Evolutionary conservation across 64 coral and sea anemone genomes (phyloP).

Genomic region (Acropora tenuis): DNA sequence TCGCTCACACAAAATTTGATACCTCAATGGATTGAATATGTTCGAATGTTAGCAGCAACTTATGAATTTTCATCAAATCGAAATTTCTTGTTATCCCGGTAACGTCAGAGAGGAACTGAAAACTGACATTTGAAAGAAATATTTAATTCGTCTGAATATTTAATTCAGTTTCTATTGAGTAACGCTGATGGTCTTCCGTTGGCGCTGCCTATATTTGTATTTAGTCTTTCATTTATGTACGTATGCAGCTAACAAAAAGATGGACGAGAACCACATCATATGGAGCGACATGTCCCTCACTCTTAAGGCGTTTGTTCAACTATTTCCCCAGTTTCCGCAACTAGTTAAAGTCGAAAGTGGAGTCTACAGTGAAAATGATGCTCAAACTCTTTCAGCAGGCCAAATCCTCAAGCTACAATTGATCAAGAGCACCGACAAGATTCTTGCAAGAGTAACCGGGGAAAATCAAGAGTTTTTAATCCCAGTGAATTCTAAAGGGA

Average conservation of each 20-base stretch:
- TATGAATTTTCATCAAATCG: too few relatives aligned
- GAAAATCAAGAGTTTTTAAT: neutral
- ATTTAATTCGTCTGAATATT: too few relatives aligned
- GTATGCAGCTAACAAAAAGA: neutral
- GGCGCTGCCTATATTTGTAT: too few relatives aligned
- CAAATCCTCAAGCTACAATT: slow-evolving; percentile 16
- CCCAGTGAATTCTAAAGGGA: slow-evolving; percentile 2
- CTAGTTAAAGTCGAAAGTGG: slow-evolving; percentile 10
- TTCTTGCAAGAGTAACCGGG: neutral
- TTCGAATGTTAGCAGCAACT: too few relatives aligned
- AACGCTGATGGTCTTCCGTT: too few relatives aligned
- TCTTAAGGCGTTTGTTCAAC: neutral
- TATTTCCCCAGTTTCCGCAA: neutral
- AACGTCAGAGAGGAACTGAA: too few relatives aligned
- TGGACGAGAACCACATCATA: neutral
- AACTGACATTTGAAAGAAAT: too few relatives aligned
- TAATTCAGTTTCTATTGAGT: too few relatives aligned
- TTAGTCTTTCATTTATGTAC: neutral
- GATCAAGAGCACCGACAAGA: slow-evolving; percentile 12
- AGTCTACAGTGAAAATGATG: neutral
- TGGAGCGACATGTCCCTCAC: neutral
- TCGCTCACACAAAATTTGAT: too few relatives aligned
- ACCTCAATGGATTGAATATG: too few relatives aligned
- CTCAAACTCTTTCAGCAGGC: slow-evolving; percentile 27
- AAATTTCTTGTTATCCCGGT: too few relatives aligned